phyloP scores from a whole-genome alignment of 2,888 invertebrate species.

The Gymnocheta viridis region DNA sequence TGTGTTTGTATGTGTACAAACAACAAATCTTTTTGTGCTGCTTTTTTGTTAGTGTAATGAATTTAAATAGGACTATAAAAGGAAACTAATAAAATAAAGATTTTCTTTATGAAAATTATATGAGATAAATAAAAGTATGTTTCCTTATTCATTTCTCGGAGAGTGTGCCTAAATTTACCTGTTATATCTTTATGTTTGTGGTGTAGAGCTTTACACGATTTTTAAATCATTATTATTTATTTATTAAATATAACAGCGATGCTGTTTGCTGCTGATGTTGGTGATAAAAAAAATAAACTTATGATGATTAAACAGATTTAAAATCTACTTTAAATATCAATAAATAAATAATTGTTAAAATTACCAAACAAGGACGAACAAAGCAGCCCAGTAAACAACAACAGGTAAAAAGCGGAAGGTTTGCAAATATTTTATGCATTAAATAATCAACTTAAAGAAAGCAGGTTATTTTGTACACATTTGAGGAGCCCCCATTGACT shows the following conservation, averaged over 20 bases:
- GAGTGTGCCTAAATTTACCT: neutral
- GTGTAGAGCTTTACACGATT: constrained; percentile 39
- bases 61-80: neutral
- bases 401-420: too few species aligned
- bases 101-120: too few species aligned
- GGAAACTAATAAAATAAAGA: neutral
- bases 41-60: neutral
- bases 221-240: constrained; percentile 58
- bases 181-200: constrained; percentile 7
- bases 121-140: too few species aligned
- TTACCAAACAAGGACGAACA: neutral
- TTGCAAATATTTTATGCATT: too few species aligned
- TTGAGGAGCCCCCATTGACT: too few species aligned
- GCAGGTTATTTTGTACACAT: too few species aligned
- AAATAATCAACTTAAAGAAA: too few species aligned
- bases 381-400: neutral
- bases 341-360: constrained; percentile 47
- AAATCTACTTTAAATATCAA: constrained; percentile 45
- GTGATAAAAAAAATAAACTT: neutral
- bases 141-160: neutral
- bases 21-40: neutral
- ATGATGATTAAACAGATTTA: constrained; percentile 50
- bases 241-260: constrained; percentile 29
- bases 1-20: neutral
- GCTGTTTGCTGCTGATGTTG: neutral